Evolutionary conservation across 2,113 vertebrate genomes (phyloP).

Genomic region (Columba livia): DNA sequence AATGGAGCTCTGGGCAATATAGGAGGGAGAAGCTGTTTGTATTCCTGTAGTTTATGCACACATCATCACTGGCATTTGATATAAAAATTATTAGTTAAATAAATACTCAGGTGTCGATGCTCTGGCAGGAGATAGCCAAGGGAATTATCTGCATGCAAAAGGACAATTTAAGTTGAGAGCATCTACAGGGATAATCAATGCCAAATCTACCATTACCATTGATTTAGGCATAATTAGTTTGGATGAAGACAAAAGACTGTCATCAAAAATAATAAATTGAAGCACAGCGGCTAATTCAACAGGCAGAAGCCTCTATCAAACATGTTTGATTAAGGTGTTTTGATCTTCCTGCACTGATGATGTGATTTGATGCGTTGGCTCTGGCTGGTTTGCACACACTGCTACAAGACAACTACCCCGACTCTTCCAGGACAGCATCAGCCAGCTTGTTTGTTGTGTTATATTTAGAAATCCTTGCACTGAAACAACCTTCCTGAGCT

Average conservation of each 20-base stretch:
- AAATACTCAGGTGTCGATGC: background rate
- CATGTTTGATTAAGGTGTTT: background rate
- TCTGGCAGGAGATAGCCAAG: background rate
- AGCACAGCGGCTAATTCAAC: background rate
- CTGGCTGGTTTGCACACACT: background rate
- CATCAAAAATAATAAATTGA: slow-evolving; percentile 32
- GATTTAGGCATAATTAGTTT: slow-evolving; percentile 43
- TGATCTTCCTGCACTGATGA: background rate
- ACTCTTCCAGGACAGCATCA: background rate
- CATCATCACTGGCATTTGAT: too few species aligned
- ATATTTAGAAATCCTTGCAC: background rate
- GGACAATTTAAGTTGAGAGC: slow-evolving; percentile 6
- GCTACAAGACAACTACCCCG: background rate
- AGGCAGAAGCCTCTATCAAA: background rate
- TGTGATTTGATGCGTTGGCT: background rate
- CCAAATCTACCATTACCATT: slow-evolving; percentile 17
- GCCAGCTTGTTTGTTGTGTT: background rate
- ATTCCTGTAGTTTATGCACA: background rate
- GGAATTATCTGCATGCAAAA: background rate
- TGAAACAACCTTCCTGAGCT: background rate
- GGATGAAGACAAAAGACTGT: slow-evolving; percentile 33
- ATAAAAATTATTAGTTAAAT: slow-evolving; percentile 12
- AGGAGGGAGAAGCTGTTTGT: background rate
- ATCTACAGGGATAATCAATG: slow-evolving; percentile 17
- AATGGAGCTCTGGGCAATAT: background rate